Conservation (phyloP, 1,140 invertebrate species). For the Drosophila truncata region DNA sequence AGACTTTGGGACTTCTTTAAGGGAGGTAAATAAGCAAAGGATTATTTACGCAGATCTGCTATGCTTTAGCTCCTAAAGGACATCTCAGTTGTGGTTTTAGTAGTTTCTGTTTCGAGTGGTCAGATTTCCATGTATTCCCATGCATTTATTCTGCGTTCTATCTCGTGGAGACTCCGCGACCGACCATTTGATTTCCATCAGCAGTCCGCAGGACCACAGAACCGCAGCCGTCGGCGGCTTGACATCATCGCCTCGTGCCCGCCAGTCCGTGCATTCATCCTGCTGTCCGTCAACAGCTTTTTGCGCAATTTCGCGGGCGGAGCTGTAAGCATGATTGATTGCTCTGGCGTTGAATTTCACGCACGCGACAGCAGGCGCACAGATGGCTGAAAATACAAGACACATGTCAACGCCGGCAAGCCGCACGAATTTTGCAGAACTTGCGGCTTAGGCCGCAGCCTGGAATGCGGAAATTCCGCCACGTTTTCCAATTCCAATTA, state of each 20-base stretch:
- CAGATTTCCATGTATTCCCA: neutral
- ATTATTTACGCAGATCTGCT: neutral
- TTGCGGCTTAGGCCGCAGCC: constrained; percentile 40
- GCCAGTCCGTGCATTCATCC: constrained; percentile 32
- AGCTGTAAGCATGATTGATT: constrained; percentile 78
- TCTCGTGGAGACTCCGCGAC: neutral
- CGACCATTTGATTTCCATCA: constrained; percentile 40
- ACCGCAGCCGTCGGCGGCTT: constrained; percentile 31
- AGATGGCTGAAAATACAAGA: constrained; percentile 42
- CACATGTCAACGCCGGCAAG: constrained; percentile 74
- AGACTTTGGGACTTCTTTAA: neutral
- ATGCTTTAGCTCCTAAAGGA: neutral
- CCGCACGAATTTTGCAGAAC: constrained; percentile 61
- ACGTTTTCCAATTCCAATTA: constrained; percentile 58
- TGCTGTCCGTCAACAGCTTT: constrained; percentile 55
- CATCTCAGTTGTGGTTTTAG: neutral
- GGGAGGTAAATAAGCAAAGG: neutral
- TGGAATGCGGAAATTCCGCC: constrained; percentile 6
- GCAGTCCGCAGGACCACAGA: neutral
- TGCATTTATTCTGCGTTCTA: constrained; percentile 18
- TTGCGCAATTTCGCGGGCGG: constrained; percentile 55
- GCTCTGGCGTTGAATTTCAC: constrained; percentile 58
- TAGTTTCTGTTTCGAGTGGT: neutral
- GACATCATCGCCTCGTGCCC: constrained; percentile 38
- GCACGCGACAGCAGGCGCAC: constrained; percentile 43